A percentile compares a stretch with the other conserved stretches of the same genome.
Evolutionary conservation across 2,113 vertebrate genomes (phyloP).

Genomic region (Accipiter cooperii): DNA sequence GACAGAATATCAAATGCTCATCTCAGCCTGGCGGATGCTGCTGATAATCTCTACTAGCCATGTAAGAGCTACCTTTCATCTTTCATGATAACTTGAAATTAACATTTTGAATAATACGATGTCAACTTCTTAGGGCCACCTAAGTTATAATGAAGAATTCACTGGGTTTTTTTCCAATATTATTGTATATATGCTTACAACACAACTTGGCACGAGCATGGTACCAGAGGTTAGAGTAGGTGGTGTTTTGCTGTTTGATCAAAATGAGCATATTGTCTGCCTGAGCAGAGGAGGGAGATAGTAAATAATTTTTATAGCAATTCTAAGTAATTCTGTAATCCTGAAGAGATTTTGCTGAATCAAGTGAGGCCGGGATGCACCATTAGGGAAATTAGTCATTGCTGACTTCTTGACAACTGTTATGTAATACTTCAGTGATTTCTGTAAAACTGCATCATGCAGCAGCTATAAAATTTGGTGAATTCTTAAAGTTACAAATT

Average conservation of each 20-base stretch:
- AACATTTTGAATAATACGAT: neutral
- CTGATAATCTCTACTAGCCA: conserved; percentile 90
- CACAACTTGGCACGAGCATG: neutral
- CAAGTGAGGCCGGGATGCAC: neutral
- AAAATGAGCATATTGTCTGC: neutral
- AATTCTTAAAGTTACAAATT: neutral
- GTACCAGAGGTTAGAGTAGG: neutral
- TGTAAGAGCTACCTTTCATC: conserved; percentile 65
- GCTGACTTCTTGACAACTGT: neutral
- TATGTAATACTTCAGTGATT: neutral
- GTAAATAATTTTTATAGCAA: neutral
- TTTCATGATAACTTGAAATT: neutral
- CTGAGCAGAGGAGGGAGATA: neutral
- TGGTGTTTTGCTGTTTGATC: neutral
- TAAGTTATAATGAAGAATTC: neutral
- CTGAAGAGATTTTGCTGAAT: neutral
- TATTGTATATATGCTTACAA: neutral
- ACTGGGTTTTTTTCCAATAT: neutral
- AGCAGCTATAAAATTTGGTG: neutral
- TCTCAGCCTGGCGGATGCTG: conserved; percentile 92
- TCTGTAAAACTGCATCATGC: neutral
- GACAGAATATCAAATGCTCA: conserved; percentile 88
- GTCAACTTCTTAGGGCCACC: neutral
- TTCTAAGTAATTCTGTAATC: neutral
- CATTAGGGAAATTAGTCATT: neutral